phyloP scores from a whole-genome alignment of 2,888 invertebrate genomes.

The Brachyptera putata region DNA sequence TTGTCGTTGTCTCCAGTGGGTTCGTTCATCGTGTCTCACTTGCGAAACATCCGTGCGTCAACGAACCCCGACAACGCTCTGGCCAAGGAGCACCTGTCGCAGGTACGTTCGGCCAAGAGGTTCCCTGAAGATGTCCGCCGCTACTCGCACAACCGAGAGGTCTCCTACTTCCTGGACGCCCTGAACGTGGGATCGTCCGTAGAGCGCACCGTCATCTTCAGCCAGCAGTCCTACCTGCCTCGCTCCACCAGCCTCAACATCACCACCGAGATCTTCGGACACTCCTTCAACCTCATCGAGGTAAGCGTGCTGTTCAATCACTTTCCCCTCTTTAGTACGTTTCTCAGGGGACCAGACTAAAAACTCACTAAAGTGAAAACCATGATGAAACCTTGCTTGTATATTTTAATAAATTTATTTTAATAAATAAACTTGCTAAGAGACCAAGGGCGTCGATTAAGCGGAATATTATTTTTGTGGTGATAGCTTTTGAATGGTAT shows the following conservation, averaged over 20 bases:
- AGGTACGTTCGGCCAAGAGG: constrained; percentile 51
- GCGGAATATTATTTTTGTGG: too few species aligned
- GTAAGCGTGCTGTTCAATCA: constrained; percentile 41
- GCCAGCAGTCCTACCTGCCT: constrained; percentile 76
- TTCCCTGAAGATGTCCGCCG: constrained; percentile 72
- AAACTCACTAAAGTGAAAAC: too few species aligned
- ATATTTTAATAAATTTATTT: too few species aligned
- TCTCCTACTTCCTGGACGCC: constrained; percentile 66
- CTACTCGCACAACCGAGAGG: constrained; percentile 71
- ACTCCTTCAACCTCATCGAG: constrained; percentile 71
- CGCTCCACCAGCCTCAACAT: constrained; percentile 67
- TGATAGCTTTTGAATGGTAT: too few species aligned
- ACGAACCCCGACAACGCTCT: constrained; percentile 68
- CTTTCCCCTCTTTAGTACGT: too few species aligned
- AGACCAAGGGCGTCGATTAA: too few species aligned
- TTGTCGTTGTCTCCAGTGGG: too few species aligned
- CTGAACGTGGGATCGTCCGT: constrained; percentile 64
- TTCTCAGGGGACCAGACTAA: too few species aligned
- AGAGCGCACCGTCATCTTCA: constrained; percentile 74
- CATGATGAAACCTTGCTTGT: too few species aligned
- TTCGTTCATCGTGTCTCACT: constrained; percentile 76
- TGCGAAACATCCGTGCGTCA: constrained; percentile 72
- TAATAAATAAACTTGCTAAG: too few species aligned
- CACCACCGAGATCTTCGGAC: constrained; percentile 74
- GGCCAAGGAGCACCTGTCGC: constrained; percentile 50